phyloP scores from a whole-genome alignment of 2,113 vertebrate genomes.

The Labeo rohita region DNA sequence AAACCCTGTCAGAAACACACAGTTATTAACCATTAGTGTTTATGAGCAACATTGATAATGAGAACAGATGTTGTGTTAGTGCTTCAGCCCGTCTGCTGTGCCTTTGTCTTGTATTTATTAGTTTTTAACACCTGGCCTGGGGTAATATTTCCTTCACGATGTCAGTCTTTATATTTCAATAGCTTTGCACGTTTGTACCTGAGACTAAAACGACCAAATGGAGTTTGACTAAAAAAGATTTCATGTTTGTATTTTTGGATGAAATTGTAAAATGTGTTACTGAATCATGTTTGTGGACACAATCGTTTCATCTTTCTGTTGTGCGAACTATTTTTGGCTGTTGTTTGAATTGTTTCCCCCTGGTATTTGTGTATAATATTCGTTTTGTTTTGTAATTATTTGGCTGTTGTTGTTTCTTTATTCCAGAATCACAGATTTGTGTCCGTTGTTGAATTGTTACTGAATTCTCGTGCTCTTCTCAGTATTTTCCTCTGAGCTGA shows the following conservation, averaged over 20 bases:
- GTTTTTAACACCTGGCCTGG: background rate
- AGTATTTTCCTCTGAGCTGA: background rate
- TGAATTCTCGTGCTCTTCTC: background rate
- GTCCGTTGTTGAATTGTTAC: background rate
- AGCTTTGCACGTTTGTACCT: background rate
- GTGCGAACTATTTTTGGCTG: too few species aligned
- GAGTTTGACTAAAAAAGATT: background rate
- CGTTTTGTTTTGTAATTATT: background rate
- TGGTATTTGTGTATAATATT: background rate
- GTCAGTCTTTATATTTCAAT: background rate
- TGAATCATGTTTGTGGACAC: too few species aligned
- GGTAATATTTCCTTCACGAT: background rate
- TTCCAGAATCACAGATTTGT: too few species aligned
- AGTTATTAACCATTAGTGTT: background rate
- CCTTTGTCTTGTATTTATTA: slow-evolving; percentile 27
- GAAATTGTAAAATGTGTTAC: too few species aligned
- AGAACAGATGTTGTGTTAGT: background rate
- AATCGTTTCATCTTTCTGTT: too few species aligned
- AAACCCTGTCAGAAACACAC: background rate
- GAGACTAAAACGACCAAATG: too few species aligned
- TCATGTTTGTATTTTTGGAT: too few species aligned
- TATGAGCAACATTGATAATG: background rate
- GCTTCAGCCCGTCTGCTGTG: background rate
- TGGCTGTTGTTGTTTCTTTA: too few species aligned
- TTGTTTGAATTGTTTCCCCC: too few species aligned